Percentiles rank a stretch among this genome's conserved stretches.
phyloP scores from a whole-genome alignment of 2,888 invertebrate species.

The Pterobdella sp. region DNA sequence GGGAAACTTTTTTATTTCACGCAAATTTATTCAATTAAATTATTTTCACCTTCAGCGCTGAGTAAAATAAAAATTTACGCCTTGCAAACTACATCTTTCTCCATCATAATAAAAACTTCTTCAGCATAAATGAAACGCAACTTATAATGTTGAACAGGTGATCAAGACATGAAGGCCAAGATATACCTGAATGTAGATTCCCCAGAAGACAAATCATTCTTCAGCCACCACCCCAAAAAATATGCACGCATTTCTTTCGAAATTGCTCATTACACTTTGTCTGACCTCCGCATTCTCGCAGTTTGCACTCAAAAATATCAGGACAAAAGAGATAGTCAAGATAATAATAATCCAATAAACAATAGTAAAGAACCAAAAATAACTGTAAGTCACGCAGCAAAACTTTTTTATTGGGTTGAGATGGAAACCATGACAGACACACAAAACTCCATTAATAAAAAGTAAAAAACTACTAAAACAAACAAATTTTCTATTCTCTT shows the following conservation, averaged over 20 bases:
- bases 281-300: background rate
- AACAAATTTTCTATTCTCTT: too few species aligned
- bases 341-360: background rate
- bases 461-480: too few species aligned
- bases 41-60: too few species aligned
- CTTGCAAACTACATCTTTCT: too few species aligned
- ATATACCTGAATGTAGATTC: background rate
- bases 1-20: too few species aligned
- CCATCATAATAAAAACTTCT: too few species aligned
- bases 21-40: too few species aligned
- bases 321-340: background rate
- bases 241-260: background rate
- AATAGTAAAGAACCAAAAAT: background rate
- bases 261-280: background rate
- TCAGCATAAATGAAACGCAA: too few species aligned
- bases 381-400: background rate
- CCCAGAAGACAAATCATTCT: background rate
- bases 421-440: background rate
- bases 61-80: too few species aligned
- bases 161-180: slow-evolving; percentile 1
- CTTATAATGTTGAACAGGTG: too few species aligned
- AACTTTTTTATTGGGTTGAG: background rate
- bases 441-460: background rate
- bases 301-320: background rate
- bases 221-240: background rate